These are phyloP conservation scores for Lordiphosa clarofinis DNA, from an alignment of 1,140 invertebrate species.

Conservation along the genomic window DNA sequence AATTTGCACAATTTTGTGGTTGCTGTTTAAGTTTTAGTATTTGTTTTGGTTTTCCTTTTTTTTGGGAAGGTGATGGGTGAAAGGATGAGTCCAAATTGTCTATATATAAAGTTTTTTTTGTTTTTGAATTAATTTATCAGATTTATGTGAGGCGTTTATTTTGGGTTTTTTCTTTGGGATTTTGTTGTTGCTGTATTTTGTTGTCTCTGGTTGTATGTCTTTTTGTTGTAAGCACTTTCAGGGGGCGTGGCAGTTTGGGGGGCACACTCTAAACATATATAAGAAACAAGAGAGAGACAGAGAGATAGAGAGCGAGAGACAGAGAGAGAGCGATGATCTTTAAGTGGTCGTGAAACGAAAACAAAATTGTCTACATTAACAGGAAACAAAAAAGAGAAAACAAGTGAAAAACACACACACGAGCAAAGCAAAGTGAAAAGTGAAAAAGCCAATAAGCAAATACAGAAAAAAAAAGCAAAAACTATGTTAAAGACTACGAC, in stretches of 20 bases:
- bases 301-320: constrained; percentile 7
- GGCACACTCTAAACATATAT: constrained; percentile 22
- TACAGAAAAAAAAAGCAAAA: too few relatives aligned
- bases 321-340: constrained; percentile 1
- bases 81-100: constrained; percentile 34
- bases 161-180: constrained; percentile 22
- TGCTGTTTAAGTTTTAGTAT: constrained; percentile 12
- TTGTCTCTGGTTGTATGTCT: constrained; percentile 20
- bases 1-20: constrained; percentile 33
- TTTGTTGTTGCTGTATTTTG: constrained; percentile 17
- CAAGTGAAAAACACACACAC: constrained; percentile 16
- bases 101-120: constrained; percentile 33
- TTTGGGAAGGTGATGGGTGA: constrained; percentile 34
- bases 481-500: too few relatives aligned
- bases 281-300: constrained; percentile 1
- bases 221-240: constrained; percentile 45
- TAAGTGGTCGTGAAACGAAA: constrained; percentile 19
- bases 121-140: constrained; percentile 28
- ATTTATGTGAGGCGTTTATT: constrained; percentile 44
- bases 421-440: constrained; percentile 26
- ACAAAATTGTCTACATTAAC: constrained; percentile 9
- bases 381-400: constrained; percentile 8
- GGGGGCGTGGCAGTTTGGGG: constrained; percentile 19
- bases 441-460: too few relatives aligned
- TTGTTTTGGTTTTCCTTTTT: constrained; percentile 28